Evolutionary conservation across 2,888 invertebrate genomes (phyloP).

Genomic region (Omphaloscelis lunosa): DNA sequence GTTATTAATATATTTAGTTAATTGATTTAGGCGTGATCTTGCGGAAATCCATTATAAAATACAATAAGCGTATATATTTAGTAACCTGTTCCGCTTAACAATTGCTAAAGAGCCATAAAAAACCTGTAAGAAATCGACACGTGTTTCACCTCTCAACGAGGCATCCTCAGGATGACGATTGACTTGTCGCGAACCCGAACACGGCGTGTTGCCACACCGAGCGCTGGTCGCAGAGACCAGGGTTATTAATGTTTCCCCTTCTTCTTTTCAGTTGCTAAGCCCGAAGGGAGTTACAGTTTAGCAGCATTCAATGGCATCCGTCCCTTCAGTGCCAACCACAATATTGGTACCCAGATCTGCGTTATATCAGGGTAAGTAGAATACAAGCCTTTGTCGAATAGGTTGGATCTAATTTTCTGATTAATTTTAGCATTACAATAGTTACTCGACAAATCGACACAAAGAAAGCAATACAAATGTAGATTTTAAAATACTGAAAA

Average conservation of each 20-base stretch:
- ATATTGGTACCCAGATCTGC: conserved; percentile 78
- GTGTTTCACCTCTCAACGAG: no score
- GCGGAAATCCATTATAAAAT: no score
- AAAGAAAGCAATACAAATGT: not conserved
- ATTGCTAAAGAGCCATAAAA: no score
- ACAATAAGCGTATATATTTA: no score
- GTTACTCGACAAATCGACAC: not conserved
- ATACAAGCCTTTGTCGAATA: not conserved
- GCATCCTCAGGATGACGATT: no score
- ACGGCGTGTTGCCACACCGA: no score
- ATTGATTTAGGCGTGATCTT: no score
- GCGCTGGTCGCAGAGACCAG: no score
- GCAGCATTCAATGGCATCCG: conserved; percentile 77
- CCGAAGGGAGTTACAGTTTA: conserved; percentile 73
- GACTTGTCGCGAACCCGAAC: no score
- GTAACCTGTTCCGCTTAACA: no score
- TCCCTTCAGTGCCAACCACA: conserved; percentile 63
- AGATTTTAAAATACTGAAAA: not conserved
- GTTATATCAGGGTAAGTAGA: conserved; percentile 73
- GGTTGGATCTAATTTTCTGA: not conserved
- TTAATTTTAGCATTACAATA: not conserved
- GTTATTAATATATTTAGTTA: not conserved
- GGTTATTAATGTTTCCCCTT: not conserved
- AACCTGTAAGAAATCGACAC: no score
- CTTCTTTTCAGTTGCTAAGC: conserved; percentile 65